These are phyloP conservation scores for Oryzaephilus surinamensis DNA, from an alignment of 1,140 invertebrate species.

Conservation along the genomic window DNA sequence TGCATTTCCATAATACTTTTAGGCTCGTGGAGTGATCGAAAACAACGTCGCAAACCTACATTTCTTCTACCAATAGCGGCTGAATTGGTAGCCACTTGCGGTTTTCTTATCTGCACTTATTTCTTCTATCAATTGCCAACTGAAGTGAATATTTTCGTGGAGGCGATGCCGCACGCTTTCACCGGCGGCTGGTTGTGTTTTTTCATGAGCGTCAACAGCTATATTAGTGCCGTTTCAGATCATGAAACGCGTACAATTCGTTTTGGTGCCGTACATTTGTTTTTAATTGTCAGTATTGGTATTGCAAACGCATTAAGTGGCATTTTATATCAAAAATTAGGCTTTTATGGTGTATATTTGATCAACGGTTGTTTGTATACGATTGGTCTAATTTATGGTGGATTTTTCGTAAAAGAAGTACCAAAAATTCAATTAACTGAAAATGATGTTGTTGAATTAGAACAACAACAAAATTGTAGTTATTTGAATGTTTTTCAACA, in stretches of 20 bases:
- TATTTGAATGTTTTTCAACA: slow-evolving; percentile 29
- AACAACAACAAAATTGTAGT: slow-evolving; percentile 10
- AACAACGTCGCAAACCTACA: slow-evolving; percentile 47
- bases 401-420: slow-evolving; percentile 23
- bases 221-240: slow-evolving; percentile 47
- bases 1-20: slow-evolving; percentile 45
- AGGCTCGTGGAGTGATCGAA: slow-evolving; percentile 50
- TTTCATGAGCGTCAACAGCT: slow-evolving; percentile 52
- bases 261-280: slow-evolving; percentile 41
- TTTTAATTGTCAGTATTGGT: slow-evolving; percentile 37
- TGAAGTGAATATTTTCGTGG: slow-evolving; percentile 42
- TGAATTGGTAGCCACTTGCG: slow-evolving; percentile 32
- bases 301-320: slow-evolving; percentile 45
- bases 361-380: slow-evolving; percentile 31
- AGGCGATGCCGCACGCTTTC: slow-evolving; percentile 44
- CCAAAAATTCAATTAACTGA: slow-evolving; percentile 3
- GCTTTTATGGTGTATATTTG: slow-evolving; percentile 47
- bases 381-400: slow-evolving; percentile 23
- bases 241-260: slow-evolving; percentile 48
- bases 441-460: slow-evolving; percentile 5
- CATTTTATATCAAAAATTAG: slow-evolving; percentile 41
- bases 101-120: slow-evolving; percentile 26
- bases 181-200: slow-evolving; percentile 48
- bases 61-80: slow-evolving; percentile 44
- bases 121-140: slow-evolving; percentile 41